These are phyloP conservation scores for Siniperca scherzeri DNA, from an alignment of 2,797 vertebrate genomes.

Conservation along the genomic window DNA sequence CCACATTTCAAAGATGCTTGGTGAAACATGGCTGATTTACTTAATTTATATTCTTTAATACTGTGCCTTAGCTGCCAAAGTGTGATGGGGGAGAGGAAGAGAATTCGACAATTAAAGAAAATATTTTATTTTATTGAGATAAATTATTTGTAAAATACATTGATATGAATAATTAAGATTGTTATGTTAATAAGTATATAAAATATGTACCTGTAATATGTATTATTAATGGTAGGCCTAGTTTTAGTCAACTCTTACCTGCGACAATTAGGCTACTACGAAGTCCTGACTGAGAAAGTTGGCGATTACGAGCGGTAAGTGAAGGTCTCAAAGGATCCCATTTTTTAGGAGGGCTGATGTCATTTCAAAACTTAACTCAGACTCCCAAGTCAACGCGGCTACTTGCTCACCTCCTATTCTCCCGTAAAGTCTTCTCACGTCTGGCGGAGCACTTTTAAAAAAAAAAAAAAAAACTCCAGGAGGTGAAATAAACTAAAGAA, in stretches of 20 bases:
- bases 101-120: not conserved
- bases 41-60: not conserved
- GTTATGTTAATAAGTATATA: not conserved
- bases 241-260: not conserved
- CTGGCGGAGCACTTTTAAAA: slow-evolving; percentile 32
- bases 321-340: slow-evolving; percentile 63
- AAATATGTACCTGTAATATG: not conserved
- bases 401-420: slow-evolving; percentile 60
- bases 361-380: slow-evolving; percentile 86
- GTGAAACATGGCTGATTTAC: not conserved
- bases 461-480: slow-evolving; percentile 8
- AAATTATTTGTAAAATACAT: not conserved
- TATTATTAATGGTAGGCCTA: too few species aligned
- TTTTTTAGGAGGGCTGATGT: slow-evolving; percentile 84
- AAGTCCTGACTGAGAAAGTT: not conserved
- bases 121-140: not conserved
- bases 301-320: not conserved
- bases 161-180: not conserved
- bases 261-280: not conserved
- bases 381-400: slow-evolving; percentile 76
- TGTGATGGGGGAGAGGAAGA: not conserved
- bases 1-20: not conserved
- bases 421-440: slow-evolving; percentile 52
- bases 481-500: slow-evolving; percentile 33
- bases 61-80: not conserved